Base-by-base conservation (phyloP, 2,888 invertebrate genomes). In the Hirtodrosophila confusa region DNA sequence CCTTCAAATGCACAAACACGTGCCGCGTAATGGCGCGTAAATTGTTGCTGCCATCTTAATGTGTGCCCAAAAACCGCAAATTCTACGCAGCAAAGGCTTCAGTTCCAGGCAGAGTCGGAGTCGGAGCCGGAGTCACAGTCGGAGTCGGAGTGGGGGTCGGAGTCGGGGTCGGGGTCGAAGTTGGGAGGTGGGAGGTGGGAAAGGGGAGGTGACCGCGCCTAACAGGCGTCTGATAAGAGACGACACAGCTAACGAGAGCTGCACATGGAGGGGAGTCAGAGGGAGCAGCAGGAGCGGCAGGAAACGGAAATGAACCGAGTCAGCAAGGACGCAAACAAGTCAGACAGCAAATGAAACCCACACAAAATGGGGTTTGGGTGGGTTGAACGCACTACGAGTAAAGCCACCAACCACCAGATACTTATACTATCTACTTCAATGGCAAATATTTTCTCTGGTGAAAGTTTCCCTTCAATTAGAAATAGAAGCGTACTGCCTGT, bases 21-120 rank as follows among this genome's bases (percentile, higher is more conserved):
- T 74, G 57, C 60, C 40, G 48, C 55, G 78, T 87, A 82, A 86
- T 82, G 86, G 88, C 79, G 88, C 82, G 86, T 78, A 86, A 83
- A 88, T 79, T 82, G 82, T 83, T 88, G 88, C 80, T 76, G 80
- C 83, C 83, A 73, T 86, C 79, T 79, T 79, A 88, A 85, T 82
- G 88, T 75, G 79, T 69, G 69, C 66, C 86, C 54, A 36, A 71
- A 86, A 82, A 82, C 86, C 83, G 55, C 82, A 85, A 78, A 66
- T 70, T 80, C 80, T 50, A 49, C 57, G 51, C 58, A 60, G 61
- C 80, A 36, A 61, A 45, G 49, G 41, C 62, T 44, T 44, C 37
- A 33, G 44, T 40, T 37, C 7, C 33, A 31, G 48, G 51, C 44
- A 23, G 39, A 9, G 10, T 23, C 41, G 49, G 35, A 40, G 40